Evolutionary conservation across 1,140 invertebrate species (phyloP).

Genomic region (Drosophila kurseongensis): DNA sequence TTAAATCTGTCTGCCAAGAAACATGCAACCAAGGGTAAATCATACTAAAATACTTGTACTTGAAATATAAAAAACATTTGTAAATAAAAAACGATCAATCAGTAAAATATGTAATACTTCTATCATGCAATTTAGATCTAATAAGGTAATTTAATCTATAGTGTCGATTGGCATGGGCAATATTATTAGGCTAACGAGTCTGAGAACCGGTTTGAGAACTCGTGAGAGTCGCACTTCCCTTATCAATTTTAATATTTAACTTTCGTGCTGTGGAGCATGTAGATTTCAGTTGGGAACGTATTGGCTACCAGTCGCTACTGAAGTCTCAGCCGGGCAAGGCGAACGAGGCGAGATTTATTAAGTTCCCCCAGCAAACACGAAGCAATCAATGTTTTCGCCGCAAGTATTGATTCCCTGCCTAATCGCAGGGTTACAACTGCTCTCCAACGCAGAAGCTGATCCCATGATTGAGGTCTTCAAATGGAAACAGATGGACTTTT

Average conservation of each 20-base stretch:
- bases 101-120: not conserved
- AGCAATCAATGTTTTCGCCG: conserved; percentile 50
- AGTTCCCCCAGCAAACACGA: not conserved
- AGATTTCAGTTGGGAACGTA: conserved; percentile 1
- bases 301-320: conserved; percentile 29
- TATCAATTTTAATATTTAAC: conserved; percentile 35
- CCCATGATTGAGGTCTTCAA: conserved; percentile 83
- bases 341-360: conserved; percentile 12
- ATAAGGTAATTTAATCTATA: not conserved
- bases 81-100: too few relatives aligned
- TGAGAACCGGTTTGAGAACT: conserved; percentile 32
- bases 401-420: conserved; percentile 24
- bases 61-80: too few relatives aligned
- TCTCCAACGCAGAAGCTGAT: conserved; percentile 42
- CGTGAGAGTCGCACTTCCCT: conserved; percentile 31
- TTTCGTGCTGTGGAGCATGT: conserved; percentile 5
- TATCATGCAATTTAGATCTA: not conserved
- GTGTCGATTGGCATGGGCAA: not conserved
- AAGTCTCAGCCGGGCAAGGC: conserved; percentile 22
- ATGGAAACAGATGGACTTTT: conserved; percentile 85
- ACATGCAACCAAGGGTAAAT: too few relatives aligned
- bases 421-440: conserved; percentile 21
- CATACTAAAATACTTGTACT: too few relatives aligned
- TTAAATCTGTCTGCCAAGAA: too few relatives aligned
- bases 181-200: conserved; percentile 3